These are phyloP conservation scores for Crotalus viridis DNA, from an alignment of 2,113 vertebrate species.

Conservation along the genomic window DNA sequence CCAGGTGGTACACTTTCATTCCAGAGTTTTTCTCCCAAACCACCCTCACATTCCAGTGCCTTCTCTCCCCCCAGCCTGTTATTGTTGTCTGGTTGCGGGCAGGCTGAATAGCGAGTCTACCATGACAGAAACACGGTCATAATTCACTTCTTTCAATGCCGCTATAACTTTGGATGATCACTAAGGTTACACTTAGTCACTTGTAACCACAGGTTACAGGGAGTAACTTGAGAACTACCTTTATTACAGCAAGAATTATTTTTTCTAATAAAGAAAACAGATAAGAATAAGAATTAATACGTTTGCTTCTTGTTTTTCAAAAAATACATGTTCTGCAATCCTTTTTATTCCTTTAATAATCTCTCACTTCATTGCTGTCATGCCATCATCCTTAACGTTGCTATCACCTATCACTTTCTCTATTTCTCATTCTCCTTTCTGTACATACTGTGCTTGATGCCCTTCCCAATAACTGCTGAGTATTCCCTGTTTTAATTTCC, in stretches of 20 bases:
- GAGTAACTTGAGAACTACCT: background rate
- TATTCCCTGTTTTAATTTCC: background rate
- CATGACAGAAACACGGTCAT: too few species aligned
- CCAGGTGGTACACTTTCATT: background rate
- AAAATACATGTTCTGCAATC: background rate
- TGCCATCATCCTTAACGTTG: background rate
- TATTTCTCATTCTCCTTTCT: background rate
- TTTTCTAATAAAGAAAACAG: conserved; percentile 20
- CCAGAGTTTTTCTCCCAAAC: background rate
- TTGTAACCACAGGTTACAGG: too few species aligned
- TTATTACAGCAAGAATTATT: conserved; percentile 15
- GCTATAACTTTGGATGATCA: background rate
- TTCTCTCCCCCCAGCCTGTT: background rate
- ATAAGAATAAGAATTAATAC: background rate
- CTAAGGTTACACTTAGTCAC: too few species aligned
- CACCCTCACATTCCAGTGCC: background rate
- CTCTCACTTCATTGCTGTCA: background rate
- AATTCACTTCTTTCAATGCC: background rate
- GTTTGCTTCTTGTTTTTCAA: background rate
- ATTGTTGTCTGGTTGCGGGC: background rate
- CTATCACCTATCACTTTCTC: too few species aligned
- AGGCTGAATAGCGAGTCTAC: background rate
- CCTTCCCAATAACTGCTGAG: background rate
- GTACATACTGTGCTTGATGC: background rate
- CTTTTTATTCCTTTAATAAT: background rate